Evolutionary conservation across 2,797 vertebrate species (phyloP), one percentile per base, ranked within the genome.

Genomic region (Hemitrygon akajei): DNA sequence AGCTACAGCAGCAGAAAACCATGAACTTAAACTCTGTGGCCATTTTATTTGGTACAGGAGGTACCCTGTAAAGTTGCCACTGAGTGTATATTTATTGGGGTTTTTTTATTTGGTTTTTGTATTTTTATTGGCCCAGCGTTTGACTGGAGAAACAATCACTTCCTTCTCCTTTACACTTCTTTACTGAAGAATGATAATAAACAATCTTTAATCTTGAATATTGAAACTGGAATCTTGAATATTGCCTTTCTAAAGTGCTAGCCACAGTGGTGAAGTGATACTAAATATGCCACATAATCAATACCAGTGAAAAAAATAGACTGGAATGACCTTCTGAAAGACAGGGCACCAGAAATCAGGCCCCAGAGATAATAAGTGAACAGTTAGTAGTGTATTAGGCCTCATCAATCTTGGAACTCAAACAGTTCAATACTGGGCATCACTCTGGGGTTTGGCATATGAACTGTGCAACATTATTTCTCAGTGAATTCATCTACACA

Each of bases 381-480:
- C 96, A 96, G 96, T 97, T 96, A 95, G 95, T 95, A 95, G 95
- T 95, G 95, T 96, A 96, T 96, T 95, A 96, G 96, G 95, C 96
- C 95, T 96, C 96, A 96, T 96, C 95, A 96, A 95, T 95, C 96
- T 96, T 95, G 95, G 96, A 94, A 96, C 94, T 95, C 94, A 95
- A 94, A 95, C 95, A 95, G 96, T 96, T 96, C 95, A 96, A 96
- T 82, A 95, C 34, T 71, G 79, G 58, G 81, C 79, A 93, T 93
- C 81, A 84, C 93, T 80, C 94, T 94, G 95, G 93, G 73, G 86
- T n/a, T 69, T 89, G 86, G 60, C 60, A 22, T 22, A 89, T 37
- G 86, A 89, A 89, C n/a, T 89, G 63, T 89, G 37, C 18, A 37
- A 37, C 63, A 69, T 89, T 69, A 69, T 69, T 89, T 89, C 86